Base-by-base conservation (phyloP, 2,797 vertebrate species). In the Triplophysa yarkandensis region DNA sequence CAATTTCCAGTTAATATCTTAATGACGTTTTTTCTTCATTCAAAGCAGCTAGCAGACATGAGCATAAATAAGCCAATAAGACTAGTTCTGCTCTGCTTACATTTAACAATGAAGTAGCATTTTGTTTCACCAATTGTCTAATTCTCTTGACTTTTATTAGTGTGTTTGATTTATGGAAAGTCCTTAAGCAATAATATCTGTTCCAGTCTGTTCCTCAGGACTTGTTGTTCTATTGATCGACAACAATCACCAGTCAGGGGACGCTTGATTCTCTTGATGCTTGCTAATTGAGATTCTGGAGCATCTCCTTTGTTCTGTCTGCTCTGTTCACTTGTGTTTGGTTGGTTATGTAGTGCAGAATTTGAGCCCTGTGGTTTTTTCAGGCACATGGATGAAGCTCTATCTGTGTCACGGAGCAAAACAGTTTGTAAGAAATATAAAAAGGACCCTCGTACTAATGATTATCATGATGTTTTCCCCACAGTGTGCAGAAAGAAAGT, bases 401-500 rank as follows among this genome's bases (percentile, higher is more conserved):
- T 30, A 23, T 64, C 68, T 86, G 81, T 86, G 87, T 84, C 80
- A 83, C 68, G 72, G 76, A 82, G 65, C 25, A 83, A 82, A 87
- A 85, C 85, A 87, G 85, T 78, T 86, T 88, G 89, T 77, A 11
- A 10, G 36, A 39, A 82, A 85, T 28, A 28, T 32, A 55, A 87
- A 88, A 77, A 85, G 85, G 85, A 85, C 86, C 89, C 86, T 82
- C 88, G 92, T 89, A 90, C 80, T 87, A 89, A 89, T 88, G 89
- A 91, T 92, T 92, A 90, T 91, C 87, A 90, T 89, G 90, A 89
- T 79, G 43, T 48, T 88, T 87, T 82, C 85, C 39, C 28, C 68
- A 79, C 81, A 85, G 83, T 74, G 36, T 10, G n/a, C 41, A 68
- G 69, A 85, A 73, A 65, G 39, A 55, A 52, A n/a, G n/a, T n/a